Base-by-base conservation (phyloP, 1,140 invertebrate species). In the Rhynchophorus ferrugineus region DNA sequence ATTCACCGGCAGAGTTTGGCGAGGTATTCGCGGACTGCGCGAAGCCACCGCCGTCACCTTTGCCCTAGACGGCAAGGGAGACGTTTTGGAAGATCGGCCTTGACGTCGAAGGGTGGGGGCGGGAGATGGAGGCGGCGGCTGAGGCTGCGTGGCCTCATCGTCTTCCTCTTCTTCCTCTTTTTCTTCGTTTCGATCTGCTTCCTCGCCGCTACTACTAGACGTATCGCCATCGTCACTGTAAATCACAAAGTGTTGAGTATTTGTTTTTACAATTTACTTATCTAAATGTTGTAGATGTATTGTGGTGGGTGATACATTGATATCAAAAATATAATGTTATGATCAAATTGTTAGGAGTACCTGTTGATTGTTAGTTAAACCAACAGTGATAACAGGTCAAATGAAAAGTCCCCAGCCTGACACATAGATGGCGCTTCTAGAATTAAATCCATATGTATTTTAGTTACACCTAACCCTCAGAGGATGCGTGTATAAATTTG, bases 171-270 rank as follows among this genome's bases (percentile, higher is more conserved):
- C 41, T 58, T 62, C 19, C 20, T 44, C 48, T 52, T 65, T 59
- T 17, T 61, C 58, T 19, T 54, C 52, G 1, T n/a, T n/a, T n/a
- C 54, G 51, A 8, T 56, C 60, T 13, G 49, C n/a, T n/a, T n/a
- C 67, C 29, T 77, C 72, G 18, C 73, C n/a, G 68, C 78, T 80
- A 54, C 78, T 83, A 17, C 79, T 83, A 14, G 81, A 84, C n/a
- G 82, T 80, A 56, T 84, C 83, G 13, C 84, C 85, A 68, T 87
- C 84, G 61, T 87, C 84, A 69, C 85, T 87, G 50, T 60, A 59
- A 59, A 17, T 49, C 47, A 33, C 43, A 44, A 56, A 17, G 3
- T 38, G 35, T 35, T 17, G 13, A 37, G 0, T 19, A 22, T n/a
- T 47, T 17, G 18, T 18, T 35, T 37, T 17, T 36, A 20, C 1